Percentiles rank a stretch among this genome's conserved stretches.
Conservation (phyloP, 1,140 invertebrate species). For the Semibalanus balanoides region DNA sequence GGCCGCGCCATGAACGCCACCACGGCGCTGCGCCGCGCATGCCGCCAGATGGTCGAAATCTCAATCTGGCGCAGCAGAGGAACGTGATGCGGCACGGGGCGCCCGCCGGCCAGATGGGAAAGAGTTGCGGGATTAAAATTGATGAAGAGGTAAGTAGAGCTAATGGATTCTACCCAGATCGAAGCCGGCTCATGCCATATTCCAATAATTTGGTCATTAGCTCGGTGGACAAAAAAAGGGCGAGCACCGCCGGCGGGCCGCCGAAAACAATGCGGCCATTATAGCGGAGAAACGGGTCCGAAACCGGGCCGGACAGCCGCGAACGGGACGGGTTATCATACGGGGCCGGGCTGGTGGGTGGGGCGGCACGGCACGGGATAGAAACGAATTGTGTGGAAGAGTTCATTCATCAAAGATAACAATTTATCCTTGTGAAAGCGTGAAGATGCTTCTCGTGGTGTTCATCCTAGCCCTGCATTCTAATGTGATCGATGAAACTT, state of each 20-base stretch:
- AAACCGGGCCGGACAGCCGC: too few relatives aligned
- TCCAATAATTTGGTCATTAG: conserved; percentile 1
- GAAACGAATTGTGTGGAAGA: too few relatives aligned
- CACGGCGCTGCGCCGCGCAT: not conserved
- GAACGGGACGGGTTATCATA: not conserved
- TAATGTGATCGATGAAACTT: too few relatives aligned
- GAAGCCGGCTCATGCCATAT: not conserved
- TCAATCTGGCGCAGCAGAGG: not conserved
- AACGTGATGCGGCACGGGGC: not conserved
- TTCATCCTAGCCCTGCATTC: too few relatives aligned
- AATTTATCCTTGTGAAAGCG: too few relatives aligned
- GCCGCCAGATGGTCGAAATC: not conserved
- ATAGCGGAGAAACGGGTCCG: not conserved
- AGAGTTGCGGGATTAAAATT: conserved; percentile 2
- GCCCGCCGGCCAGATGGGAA: not conserved
- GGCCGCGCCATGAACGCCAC: too few relatives aligned
- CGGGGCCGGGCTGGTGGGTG: too few relatives aligned
- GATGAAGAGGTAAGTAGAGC: not conserved
- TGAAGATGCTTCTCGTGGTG: too few relatives aligned
- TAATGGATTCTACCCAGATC: not conserved
- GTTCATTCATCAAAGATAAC: too few relatives aligned
- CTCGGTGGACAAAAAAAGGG: not conserved
- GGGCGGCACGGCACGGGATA: too few relatives aligned
- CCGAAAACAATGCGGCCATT: not conserved
- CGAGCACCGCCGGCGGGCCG: too few relatives aligned